phyloP scores from a whole-genome alignment of 2,888 invertebrate genomes.

The Xestia sexstrigata region DNA sequence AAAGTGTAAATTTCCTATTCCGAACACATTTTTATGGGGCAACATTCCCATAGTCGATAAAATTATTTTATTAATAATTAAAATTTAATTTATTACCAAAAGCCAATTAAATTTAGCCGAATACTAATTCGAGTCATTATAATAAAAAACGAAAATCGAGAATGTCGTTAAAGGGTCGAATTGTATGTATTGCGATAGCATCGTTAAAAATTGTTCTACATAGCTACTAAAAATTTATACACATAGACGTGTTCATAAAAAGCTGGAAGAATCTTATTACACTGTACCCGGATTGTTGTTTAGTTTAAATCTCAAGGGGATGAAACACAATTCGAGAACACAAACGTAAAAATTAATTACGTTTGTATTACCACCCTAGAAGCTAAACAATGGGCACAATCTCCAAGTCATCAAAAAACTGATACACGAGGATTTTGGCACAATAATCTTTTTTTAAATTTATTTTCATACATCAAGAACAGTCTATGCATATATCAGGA shows the following conservation, averaged over 20 bases:
- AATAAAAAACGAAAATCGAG: slow-evolving; percentile 56
- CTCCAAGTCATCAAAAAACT: slow-evolving; percentile 16
- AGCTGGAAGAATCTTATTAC: slow-evolving; percentile 17
- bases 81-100: slow-evolving; percentile 56
- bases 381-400: background rate
- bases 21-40: slow-evolving; percentile 70
- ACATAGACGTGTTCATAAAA: slow-evolving; percentile 45
- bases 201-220: slow-evolving; percentile 33
- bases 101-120: slow-evolving; percentile 55
- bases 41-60: slow-evolving; percentile 64
- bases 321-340: background rate
- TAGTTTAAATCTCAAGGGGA: background rate
- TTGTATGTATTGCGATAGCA: slow-evolving; percentile 24
- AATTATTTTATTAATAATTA: slow-evolving; percentile 42
- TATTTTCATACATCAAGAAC: slow-evolving; percentile 13
- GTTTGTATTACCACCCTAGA: background rate
- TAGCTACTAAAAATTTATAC: slow-evolving; percentile 37
- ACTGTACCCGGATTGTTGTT: slow-evolving; percentile 35
- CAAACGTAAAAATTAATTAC: background rate
- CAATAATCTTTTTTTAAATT: background rate
- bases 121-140: slow-evolving; percentile 62
- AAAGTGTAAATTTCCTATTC: slow-evolving; percentile 65
- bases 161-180: slow-evolving; percentile 42
- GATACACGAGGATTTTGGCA: slow-evolving; percentile 34
- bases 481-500: slow-evolving; percentile 54